Conservation (phyloP, 2,797 vertebrate species). For the Microctenopoma lineatum region DNA sequence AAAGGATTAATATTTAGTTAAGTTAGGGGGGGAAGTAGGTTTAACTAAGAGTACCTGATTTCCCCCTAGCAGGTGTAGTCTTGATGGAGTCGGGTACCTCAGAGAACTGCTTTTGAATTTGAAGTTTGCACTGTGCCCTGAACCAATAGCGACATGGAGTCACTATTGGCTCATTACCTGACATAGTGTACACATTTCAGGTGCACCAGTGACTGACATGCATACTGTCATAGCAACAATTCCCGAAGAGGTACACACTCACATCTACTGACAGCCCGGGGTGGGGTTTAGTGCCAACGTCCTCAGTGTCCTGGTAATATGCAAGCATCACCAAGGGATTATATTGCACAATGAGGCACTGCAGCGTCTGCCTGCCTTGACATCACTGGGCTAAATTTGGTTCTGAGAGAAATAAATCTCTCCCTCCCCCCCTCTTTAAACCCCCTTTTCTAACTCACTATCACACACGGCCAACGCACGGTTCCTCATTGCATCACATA, state of each 20-base stretch:
- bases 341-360: slow-evolving; percentile 81
- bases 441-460: slow-evolving; percentile 40
- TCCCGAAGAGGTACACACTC: slow-evolving; percentile 27
- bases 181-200: slow-evolving; percentile 9
- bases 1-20: too few relatives aligned
- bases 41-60: too few relatives aligned
- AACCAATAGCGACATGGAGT: neutral
- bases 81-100: too few relatives aligned
- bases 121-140: neutral
- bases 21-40: too few relatives aligned
- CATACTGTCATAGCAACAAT: slow-evolving; percentile 28
- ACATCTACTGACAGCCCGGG: slow-evolving; percentile 37
- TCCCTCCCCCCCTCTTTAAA: slow-evolving; percentile 43
- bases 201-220: slow-evolving; percentile 3
- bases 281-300: slow-evolving; percentile 72
- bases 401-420: slow-evolving; percentile 78
- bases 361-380: slow-evolving; percentile 81
- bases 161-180: slow-evolving; percentile 1
- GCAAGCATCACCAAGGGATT: slow-evolving; percentile 78
- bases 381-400: slow-evolving; percentile 83
- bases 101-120: too few relatives aligned
- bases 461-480: slow-evolving; percentile 14
- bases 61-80: too few relatives aligned
- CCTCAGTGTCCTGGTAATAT: slow-evolving; percentile 82
- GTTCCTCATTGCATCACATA: slow-evolving; percentile 5